phyloP scores from a whole-genome alignment of 1,140 invertebrate genomes.

The Drosophila miranda region DNA sequence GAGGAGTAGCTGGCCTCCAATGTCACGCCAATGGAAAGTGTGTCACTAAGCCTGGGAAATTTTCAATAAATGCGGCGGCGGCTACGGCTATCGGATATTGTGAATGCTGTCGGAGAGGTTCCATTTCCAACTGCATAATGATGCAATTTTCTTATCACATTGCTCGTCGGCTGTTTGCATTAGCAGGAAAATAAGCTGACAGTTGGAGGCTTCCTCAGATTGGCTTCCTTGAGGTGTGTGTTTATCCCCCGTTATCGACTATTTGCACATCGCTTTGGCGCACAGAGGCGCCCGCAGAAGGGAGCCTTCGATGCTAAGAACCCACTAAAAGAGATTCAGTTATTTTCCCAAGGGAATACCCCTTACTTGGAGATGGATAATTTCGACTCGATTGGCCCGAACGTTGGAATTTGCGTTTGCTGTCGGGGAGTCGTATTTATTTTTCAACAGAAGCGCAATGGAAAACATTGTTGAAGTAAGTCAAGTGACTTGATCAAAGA shows the following conservation, averaged over 20 bases:
- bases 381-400: too few relatives aligned
- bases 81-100: constrained; percentile 1
- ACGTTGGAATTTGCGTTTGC: too few relatives aligned
- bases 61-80: constrained; percentile 56
- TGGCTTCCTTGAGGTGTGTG: constrained; percentile 39
- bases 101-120: constrained; percentile 11
- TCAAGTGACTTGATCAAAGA: too few relatives aligned
- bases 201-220: constrained; percentile 9
- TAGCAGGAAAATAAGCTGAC: constrained; percentile 1
- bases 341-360: too few relatives aligned
- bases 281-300: neutral
- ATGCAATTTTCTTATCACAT: constrained; percentile 78
- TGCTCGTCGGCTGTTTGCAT: constrained; percentile 16
- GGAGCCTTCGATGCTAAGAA: too few relatives aligned
- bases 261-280: constrained; percentile 20
- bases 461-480: too few relatives aligned
- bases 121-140: constrained; percentile 58
- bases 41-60: constrained; percentile 77
- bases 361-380: too few relatives aligned
- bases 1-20: too few relatives aligned
- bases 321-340: too few relatives aligned
- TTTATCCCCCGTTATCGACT: constrained; percentile 40
- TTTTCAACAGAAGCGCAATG: too few relatives aligned
- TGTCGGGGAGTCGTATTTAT: too few relatives aligned
- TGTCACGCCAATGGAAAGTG: constrained; percentile 54